Base-by-base conservation (phyloP, 2,797 vertebrate genomes). In the Schizopygopsis malacanthus region DNA sequence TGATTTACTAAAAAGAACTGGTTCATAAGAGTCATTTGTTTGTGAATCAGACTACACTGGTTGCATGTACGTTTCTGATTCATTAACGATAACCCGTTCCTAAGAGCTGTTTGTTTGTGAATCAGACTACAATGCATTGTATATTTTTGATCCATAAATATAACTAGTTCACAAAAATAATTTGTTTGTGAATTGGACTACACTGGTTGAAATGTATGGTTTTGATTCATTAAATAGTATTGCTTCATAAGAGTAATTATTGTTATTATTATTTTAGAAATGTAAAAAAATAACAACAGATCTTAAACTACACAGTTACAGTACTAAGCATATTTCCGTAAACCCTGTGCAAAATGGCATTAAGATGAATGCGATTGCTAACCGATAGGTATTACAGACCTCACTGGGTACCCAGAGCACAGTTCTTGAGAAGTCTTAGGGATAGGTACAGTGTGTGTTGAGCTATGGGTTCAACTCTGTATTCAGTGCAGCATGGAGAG, bases 401-500 rank as follows among this genome's bases (percentile, higher is more conserved):
- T 43, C 37, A 78, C 16, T 78, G 76, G 22, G 47, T 65, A 47
- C 78, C 59, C 43, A 25, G 59, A 80, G 22, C 59, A 80, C 41
- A 6, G 59, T 25, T 47, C 63, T 47, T 33, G 41, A 47, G 59
- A 41, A 69, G 67, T 69, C 67, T 39, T 39, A 20, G 28, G 20
- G 41, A 73, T 47, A 9, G 15, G 15, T 18, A 28, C 56, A 67
- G 43, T 22, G 50, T 18, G 37, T 43, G 70, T 61, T 45, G 16
- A 43, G 39, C 52, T 73, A 28, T 28, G 54, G 81, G 50, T 61
- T 47, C 18, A 20, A 25, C 54, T 82, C 67, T 72, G 69, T 82
- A 72, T 83, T 59, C 70, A 4, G 15, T 16, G 25, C 70, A 83
- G 81, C 81, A 59, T 1, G 10, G 39, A 52, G 45, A 77, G 47